These are phyloP conservation scores for Hecatera dysodea DNA, from an alignment of 2,888 invertebrate species.

Conservation along the genomic window DNA sequence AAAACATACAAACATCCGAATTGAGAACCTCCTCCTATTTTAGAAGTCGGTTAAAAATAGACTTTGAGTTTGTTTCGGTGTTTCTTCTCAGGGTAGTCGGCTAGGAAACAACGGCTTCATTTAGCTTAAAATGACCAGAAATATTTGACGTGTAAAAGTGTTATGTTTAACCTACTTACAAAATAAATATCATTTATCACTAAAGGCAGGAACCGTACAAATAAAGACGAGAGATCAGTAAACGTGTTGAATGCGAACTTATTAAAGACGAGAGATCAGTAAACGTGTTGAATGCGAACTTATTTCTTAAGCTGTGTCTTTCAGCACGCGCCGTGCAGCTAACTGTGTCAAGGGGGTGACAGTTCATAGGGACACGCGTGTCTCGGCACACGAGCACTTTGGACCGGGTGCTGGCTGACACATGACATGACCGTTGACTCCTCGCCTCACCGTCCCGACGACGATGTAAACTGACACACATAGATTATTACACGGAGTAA, in stretches of 20 bases:
- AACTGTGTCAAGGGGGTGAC: slow-evolving; percentile 57
- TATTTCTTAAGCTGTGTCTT: slow-evolving; percentile 40
- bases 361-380: slow-evolving; percentile 51
- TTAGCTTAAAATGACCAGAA: too few relatives aligned
- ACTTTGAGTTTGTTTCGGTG: too few relatives aligned
- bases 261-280: slow-evolving; percentile 6
- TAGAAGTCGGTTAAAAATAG: too few relatives aligned
- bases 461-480: slow-evolving; percentile 57
- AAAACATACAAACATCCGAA: too few relatives aligned
- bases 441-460: slow-evolving; percentile 18
- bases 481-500: slow-evolving; percentile 53
- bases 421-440: slow-evolving; percentile 45
- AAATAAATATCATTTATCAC: background rate
- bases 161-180: too few relatives aligned
- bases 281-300: slow-evolving; percentile 23
- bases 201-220: background rate
- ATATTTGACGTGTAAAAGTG: too few relatives aligned
- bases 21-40: too few relatives aligned
- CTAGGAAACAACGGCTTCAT: too few relatives aligned
- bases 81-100: too few relatives aligned
- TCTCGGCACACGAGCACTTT: slow-evolving; percentile 43
- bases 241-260: slow-evolving; percentile 24
- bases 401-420: slow-evolving; percentile 40
- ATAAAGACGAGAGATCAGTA: slow-evolving; percentile 1
- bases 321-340: slow-evolving; percentile 28